Base-by-base conservation (phyloP, 2,113 vertebrate species). In the Lampris megalopsis region DNA sequence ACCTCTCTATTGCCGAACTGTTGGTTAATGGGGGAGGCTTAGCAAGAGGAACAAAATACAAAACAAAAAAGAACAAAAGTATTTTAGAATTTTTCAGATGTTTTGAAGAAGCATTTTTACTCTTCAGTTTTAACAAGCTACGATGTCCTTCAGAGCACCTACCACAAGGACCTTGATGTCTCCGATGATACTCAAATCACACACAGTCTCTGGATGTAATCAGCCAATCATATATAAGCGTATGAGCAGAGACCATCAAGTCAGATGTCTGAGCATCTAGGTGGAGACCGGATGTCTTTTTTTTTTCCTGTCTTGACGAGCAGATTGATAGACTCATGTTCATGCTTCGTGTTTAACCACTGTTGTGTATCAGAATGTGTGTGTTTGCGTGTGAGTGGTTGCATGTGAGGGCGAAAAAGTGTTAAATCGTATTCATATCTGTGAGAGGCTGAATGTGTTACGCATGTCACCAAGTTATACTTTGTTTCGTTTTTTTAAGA, bases 51-150 rank as follows among this genome's bases (percentile, higher is more conserved):
- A 54, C 63, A 8, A 40, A 10, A 41, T 52, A 48, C 52, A 35
- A 11, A 73, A 49, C 6, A 50, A 71, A 49, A 54, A 56, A 79
- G 2, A 68, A 53, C 24, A 42, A 41, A 54, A 75, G 75, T 77
- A 87, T 87, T 90, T 91, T 82, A 86, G 86, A 83, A 0, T 6
- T 76, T 91, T 92, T 87, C 86, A 84, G 49, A 83, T 81, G 81
- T 92, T 92, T 92, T 93, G 85, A 89, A 92, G 86, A 88, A 90
- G 78, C 87, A 88, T 92, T 92, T 93, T 89, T 92, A 93, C 79
- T 80, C 83, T 85, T 91, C 68, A 61, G 82, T 92, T 92, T 91
- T 84, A 91, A 91, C 85, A 83, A 93, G 87, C 91, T 91, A 92
- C 90, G 91, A 93, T 91, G 83, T 92, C 92, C 91, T 86, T 87